Evolutionary conservation across 2,888 invertebrate species (phyloP).

Genomic region (Lithophane socia): DNA sequence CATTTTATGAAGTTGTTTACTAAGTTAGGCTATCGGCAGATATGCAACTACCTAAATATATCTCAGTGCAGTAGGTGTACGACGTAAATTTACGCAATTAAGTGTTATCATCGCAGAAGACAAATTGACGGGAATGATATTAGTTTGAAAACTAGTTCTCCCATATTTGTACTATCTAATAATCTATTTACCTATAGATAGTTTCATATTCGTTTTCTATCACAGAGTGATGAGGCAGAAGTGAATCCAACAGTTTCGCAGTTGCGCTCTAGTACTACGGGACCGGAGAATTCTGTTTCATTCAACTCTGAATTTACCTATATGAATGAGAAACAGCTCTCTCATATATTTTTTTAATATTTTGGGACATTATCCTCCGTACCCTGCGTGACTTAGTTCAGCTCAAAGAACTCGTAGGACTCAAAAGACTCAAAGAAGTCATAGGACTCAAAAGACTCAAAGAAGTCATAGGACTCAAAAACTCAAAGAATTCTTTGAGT

Average conservation of each 20-base stretch:
- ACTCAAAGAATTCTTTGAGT: too few species aligned
- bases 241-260: neutral
- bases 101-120: slow-evolving; percentile 50
- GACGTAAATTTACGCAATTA: slow-evolving; percentile 47
- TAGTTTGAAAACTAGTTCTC: slow-evolving; percentile 11
- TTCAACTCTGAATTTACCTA: neutral
- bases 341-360: neutral
- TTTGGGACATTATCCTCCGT: too few species aligned
- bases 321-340: neutral
- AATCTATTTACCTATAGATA: neutral
- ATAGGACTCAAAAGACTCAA: too few species aligned
- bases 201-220: neutral
- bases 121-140: slow-evolving; percentile 41
- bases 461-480: too few species aligned
- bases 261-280: neutral
- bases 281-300: neutral
- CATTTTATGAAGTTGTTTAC: slow-evolving; percentile 32
- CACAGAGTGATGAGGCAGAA: neutral
- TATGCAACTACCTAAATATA: slow-evolving; percentile 40
- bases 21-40: slow-evolving; percentile 45
- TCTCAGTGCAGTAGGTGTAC: slow-evolving; percentile 21
- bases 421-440: too few species aligned
- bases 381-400: too few species aligned
- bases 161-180: neutral
- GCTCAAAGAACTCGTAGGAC: too few species aligned